Conservation (phyloP, 2,888 invertebrate genomes). For the Allygus modestus region DNA sequence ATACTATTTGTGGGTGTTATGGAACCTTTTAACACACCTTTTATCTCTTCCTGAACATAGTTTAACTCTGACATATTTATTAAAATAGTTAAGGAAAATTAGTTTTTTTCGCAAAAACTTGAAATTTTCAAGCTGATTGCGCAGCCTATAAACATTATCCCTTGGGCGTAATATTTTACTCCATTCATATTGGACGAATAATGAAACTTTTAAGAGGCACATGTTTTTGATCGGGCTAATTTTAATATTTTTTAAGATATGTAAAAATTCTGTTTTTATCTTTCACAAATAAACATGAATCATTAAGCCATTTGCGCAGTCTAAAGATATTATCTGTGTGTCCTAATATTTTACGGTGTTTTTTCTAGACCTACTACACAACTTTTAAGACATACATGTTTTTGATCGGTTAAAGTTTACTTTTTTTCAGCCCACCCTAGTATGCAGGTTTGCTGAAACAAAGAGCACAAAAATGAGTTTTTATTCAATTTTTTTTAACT, state of each 20-base stretch:
- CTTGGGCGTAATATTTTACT: not conserved
- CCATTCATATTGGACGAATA: too few relatives aligned
- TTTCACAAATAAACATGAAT: not conserved
- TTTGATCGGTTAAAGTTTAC: not conserved
- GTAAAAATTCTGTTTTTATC: not conserved
- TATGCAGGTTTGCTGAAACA: too few relatives aligned
- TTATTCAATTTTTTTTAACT: too few relatives aligned
- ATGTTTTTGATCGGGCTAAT: too few relatives aligned
- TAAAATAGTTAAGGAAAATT: too few relatives aligned
- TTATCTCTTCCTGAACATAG: too few relatives aligned
- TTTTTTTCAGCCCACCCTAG: slow-evolving; percentile 15
- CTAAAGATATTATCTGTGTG: not conserved
- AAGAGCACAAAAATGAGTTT: too few relatives aligned
- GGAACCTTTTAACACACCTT: too few relatives aligned
- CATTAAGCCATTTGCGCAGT: not conserved
- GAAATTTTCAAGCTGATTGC: not conserved
- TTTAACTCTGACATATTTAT: too few relatives aligned
- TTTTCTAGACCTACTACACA: not conserved
- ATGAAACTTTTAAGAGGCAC: too few relatives aligned
- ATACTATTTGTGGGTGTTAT: too few relatives aligned
- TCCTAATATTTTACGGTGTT: not conserved
- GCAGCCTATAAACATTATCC: not conserved
- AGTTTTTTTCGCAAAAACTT: not conserved
- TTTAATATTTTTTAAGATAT: too few relatives aligned
- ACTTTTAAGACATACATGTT: slow-evolving; percentile 18